Evolutionary conservation across 2,888 invertebrate genomes (phyloP), one percentile per base, ranked within the genome.

Genomic region (Leptinotarsa peninsularis): DNA sequence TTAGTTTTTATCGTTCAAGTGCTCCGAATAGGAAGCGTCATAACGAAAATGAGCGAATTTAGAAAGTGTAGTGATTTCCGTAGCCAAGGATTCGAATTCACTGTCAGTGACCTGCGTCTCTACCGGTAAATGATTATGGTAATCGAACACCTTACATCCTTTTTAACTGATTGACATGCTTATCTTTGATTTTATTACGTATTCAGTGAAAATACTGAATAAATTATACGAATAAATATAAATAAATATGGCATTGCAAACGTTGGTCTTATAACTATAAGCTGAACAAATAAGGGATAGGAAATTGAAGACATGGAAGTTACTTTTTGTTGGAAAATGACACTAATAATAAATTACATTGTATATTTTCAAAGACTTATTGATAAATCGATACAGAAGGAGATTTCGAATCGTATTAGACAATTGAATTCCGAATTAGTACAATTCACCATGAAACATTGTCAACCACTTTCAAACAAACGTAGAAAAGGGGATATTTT

Each of bases 91-190:
- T 63, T 63, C 63, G 63, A 33, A 63, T 63, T 27, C 63, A 33
- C 63, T 63, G 63, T 63, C 63, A 63, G 63, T 63, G 63, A 63
- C 43, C 63, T 63, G 63, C 33, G 63, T 63, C 43, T 63, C 63
- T 63, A 63, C 63, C 33, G 63, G 63, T 63, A 43, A 43, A 63
- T 27, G 63, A 63, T 63, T 63, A 63, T 63, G 63, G 63, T 63
- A 63, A 63, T 63, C 63, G 63, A 63, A 63, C 63, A 63, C 63
- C 63, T 63, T 63, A 63, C 63, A 63, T 63, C 63, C 63, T 63
- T 63, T 63, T 63, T 63, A 63, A 63, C 63, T 63, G 43, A 63
- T 63, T 63, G 63, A 63, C 63, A 63, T 63, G 63, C 63, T 63
- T 63, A 63, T 63, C 63, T 63, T 33, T 63, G 63, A 63, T 63